Evolutionary conservation across 2,888 invertebrate genomes (phyloP), one percentile per base, ranked within the genome.

Genomic region (Phlogophora meticulosa): DNA sequence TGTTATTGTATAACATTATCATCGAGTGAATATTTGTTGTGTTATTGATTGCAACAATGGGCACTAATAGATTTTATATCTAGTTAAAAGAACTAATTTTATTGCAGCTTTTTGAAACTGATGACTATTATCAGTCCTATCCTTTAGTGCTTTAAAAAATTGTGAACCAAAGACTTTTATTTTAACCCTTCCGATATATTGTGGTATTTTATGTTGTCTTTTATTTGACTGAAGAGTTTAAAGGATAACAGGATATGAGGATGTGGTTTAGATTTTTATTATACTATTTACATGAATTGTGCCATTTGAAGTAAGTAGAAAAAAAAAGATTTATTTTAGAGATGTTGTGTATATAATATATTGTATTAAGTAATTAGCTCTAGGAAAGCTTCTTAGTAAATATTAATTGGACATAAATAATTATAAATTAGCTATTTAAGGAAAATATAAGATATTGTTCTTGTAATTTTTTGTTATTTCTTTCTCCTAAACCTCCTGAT

Each of bases 151-250:
- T 58, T 70, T 67, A 69, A 48, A 46, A 57, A 36, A 34, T 24
- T 63, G 55, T 34, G 5, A 36, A 65, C 73, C 70, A 72, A 70
- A 70, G 64, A 73, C 38, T 67, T 55, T 63, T 72, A 45, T 62
- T 69, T 40, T 32, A 57, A 72, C 63, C 43, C 43, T 49, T 62
- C 52, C 32, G 28, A 52, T 42, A 36, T 46, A 38, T 62, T 72
- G 60, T 45, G 20, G 42, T 52, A 38, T 22, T 61, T 46, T 42
- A 42, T 62, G 32, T 61, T 53, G 38, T 60, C 36, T 51, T 58
- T 43, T 40, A 49, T 55, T 69, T 63, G 72, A 69, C 63, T 72
- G 63, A 72, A 62, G 34, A 17, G n/a, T 52, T 53, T 22, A 36
- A 38, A 11, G 7, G 38, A 36, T 36, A 24, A 66, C 32, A 40